These are phyloP conservation scores for Neoitamus cyanurus DNA, from an alignment of 2,888 invertebrate species.

Conservation along the genomic window DNA sequence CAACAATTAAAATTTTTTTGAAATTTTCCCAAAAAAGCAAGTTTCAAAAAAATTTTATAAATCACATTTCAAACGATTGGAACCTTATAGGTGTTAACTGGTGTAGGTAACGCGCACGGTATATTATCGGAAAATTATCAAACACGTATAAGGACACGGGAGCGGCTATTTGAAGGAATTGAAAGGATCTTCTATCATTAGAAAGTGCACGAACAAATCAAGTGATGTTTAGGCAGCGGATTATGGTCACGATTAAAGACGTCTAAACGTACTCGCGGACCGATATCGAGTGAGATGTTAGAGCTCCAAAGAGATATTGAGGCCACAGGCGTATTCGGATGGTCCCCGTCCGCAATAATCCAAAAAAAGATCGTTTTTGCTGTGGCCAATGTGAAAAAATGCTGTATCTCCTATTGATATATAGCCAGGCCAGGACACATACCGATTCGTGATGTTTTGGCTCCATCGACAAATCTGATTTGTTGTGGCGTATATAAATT, in stretches of 20 bases:
- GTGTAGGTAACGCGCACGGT: background rate
- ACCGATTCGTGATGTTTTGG: conserved; percentile 14
- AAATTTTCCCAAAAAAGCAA: background rate
- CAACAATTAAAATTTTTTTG: background rate
- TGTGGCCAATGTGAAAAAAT: conserved; percentile 16
- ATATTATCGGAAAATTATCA: background rate
- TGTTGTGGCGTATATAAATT: conserved; percentile 48
- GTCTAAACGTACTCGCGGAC: conserved; percentile 66
- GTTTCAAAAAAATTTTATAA: conserved; percentile 8
- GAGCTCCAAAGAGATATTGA: conserved; percentile 62
- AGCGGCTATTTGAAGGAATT: background rate
- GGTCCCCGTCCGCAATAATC: conserved; percentile 36
- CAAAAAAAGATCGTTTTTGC: conserved; percentile 39
- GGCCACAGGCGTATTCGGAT: conserved; percentile 51
- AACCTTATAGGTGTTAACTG: conserved; percentile 8
- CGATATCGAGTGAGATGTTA: conserved; percentile 66
- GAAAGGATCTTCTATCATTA: background rate
- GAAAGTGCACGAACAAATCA: background rate
- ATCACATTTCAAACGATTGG: background rate
- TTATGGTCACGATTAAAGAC: conserved; percentile 50
- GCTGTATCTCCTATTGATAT: background rate
- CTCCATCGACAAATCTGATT: conserved; percentile 45
- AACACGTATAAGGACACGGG: background rate
- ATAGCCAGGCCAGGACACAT: background rate
- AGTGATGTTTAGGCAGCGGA: background rate